These are phyloP conservation scores for Rhopalosiphum maidis DNA, from an alignment of 1,140 invertebrate species.

Conservation along the genomic window DNA sequence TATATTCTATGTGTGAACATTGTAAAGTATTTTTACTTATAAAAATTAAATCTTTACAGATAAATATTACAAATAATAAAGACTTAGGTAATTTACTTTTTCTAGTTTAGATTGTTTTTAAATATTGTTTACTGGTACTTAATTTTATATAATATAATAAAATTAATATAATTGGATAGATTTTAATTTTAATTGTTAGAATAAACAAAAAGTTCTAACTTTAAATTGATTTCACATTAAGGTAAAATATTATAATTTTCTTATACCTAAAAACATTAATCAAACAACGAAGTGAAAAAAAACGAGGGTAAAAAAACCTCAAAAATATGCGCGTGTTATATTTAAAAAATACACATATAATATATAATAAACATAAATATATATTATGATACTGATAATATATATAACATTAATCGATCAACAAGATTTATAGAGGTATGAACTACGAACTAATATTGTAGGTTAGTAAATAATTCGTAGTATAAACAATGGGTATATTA, in stretches of 20 bases:
- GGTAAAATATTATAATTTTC: neutral
- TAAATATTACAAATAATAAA: neutral
- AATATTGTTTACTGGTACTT: neutral
- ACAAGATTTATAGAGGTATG: slow-evolving; percentile 4
- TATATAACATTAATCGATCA: neutral
- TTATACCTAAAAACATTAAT: neutral
- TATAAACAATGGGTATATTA: slow-evolving; percentile 19
- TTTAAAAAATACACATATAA: neutral
- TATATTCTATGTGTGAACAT: neutral
- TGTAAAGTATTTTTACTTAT: neutral
- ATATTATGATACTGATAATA: neutral
- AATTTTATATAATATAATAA: neutral
- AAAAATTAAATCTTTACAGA: neutral
- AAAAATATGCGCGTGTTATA: neutral
- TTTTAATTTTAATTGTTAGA: neutral
- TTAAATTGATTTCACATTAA: neutral
- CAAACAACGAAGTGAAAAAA: neutral
- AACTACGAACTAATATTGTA: neutral
- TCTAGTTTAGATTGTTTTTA: neutral
- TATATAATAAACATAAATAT: neutral
- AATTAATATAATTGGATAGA: neutral
- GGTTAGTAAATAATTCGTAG: slow-evolving; percentile 22
- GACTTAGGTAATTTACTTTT: neutral
- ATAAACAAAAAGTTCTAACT: neutral
- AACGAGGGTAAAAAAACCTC: neutral